phyloP scores from a whole-genome alignment of 2,113 vertebrate species.

The Ailuropoda melanoleuca region DNA sequence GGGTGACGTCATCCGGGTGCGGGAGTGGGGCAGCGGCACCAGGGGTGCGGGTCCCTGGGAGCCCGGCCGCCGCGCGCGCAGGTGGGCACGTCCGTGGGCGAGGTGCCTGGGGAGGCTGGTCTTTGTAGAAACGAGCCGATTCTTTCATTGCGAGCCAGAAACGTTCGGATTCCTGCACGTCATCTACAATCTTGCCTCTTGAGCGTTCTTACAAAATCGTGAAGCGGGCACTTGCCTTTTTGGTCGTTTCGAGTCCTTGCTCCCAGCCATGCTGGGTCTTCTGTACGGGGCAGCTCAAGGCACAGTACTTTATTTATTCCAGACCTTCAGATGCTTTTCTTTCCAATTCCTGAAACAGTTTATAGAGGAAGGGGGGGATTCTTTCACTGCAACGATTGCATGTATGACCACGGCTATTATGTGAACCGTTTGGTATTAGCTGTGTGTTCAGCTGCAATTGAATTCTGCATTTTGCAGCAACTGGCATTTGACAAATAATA shows the following conservation, averaged over 20 bases:
- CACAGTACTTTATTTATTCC: conserved; percentile 71
- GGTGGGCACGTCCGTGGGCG: neutral
- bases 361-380: conserved; percentile 58
- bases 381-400: conserved; percentile 63
- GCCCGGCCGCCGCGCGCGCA: neutral
- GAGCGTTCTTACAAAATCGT: neutral
- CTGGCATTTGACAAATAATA: conserved; percentile 80
- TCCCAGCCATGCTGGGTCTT: conserved; percentile 28
- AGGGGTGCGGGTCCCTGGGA: neutral
- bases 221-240: neutral
- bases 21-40: conserved; percentile 23
- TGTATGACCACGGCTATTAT: conserved; percentile 52
- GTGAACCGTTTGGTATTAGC: conserved; percentile 66
- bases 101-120: neutral
- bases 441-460: conserved; percentile 73
- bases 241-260: neutral
- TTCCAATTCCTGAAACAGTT: conserved; percentile 71
- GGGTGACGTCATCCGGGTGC: conserved; percentile 55
- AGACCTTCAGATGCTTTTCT: conserved; percentile 62
- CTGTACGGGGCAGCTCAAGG: conserved; percentile 62
- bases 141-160: neutral
- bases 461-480: conserved; percentile 79
- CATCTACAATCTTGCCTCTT: rapidly evolving
- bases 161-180: rapidly evolving
- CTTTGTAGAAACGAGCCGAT: neutral